Conservation (phyloP, 2,888 invertebrate genomes). For the Philhelius pedissequus region DNA sequence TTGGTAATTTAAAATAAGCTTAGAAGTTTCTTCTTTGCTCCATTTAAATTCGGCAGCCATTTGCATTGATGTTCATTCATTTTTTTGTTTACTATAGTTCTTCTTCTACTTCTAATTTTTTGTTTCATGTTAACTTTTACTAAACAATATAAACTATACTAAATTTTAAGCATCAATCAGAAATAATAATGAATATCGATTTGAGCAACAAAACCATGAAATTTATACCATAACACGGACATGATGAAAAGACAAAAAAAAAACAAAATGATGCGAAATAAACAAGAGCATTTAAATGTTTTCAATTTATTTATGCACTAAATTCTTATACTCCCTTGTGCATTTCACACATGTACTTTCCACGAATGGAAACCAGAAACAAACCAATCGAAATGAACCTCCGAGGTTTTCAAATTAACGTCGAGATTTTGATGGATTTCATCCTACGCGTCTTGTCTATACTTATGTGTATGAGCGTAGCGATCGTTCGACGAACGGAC, state of each 20-base stretch:
- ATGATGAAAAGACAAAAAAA: constrained; percentile 21
- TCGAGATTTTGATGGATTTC: constrained; percentile 69
- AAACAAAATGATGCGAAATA: constrained; percentile 19
- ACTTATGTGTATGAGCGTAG: not conserved
- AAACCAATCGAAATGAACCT: constrained; percentile 65
- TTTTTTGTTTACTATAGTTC: too few relatives aligned
- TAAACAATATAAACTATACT: not conserved
- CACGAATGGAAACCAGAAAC: constrained; percentile 8
- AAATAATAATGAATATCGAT: not conserved
- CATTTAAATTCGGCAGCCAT: too few relatives aligned
- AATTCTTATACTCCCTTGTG: not conserved
- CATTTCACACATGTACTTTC: not conserved
- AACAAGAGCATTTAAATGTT: constrained; percentile 61
- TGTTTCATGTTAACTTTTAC: not conserved
- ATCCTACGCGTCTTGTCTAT: constrained; percentile 62
- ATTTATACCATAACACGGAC: not conserved
- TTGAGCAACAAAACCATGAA: not conserved
- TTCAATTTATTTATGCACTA: constrained; percentile 39
- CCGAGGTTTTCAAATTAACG: constrained; percentile 68
- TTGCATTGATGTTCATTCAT: too few relatives aligned
- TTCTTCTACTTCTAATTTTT: not conserved
- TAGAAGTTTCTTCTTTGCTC: too few relatives aligned
- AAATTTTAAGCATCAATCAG: not conserved
- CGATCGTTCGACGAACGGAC: constrained; percentile 46
- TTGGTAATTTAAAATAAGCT: too few relatives aligned